Conservation (phyloP, 1,140 invertebrate genomes). For the Manduca sexta region DNA sequence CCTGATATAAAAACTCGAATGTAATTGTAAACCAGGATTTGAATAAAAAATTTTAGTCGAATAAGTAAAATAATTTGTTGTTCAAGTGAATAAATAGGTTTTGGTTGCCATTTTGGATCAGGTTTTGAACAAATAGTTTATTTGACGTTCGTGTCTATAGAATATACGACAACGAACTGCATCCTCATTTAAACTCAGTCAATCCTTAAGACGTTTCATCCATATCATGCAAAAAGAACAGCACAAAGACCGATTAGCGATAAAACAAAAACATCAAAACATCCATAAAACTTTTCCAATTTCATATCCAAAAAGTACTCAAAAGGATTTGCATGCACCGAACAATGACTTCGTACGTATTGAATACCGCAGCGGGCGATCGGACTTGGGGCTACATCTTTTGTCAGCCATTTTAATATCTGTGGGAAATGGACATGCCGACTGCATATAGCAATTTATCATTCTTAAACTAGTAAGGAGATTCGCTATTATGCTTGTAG, state of each 20-base stretch:
- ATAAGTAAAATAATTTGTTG: too few relatives aligned
- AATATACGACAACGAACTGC: not conserved
- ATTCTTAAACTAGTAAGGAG: slow-evolving; percentile 57
- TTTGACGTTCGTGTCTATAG: too few relatives aligned
- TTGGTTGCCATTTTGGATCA: too few relatives aligned
- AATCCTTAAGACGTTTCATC: not conserved
- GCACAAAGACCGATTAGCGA: slow-evolving; percentile 29
- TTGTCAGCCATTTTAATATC: slow-evolving; percentile 68
- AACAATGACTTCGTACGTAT: slow-evolving; percentile 49
- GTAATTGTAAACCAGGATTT: too few relatives aligned
- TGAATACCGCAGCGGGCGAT: slow-evolving; percentile 60
- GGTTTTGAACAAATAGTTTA: too few relatives aligned
- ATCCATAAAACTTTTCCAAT: slow-evolving; percentile 57
- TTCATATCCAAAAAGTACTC: slow-evolving; percentile 50
- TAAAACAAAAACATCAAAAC: slow-evolving; percentile 24
- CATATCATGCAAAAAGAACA: too few relatives aligned
- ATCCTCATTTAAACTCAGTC: too few relatives aligned
- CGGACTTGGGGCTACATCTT: slow-evolving; percentile 42
- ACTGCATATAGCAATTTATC: slow-evolving; percentile 69
- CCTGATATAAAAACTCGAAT: too few relatives aligned
- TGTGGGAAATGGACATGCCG: slow-evolving; percentile 71
- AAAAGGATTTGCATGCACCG: slow-evolving; percentile 61
- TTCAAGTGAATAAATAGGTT: too few relatives aligned
- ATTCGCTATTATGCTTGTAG: slow-evolving; percentile 34
- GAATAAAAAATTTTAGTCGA: too few relatives aligned